phyloP scores from a whole-genome alignment of 2,888 invertebrate genomes.

The Lampropteryx suffumata region DNA sequence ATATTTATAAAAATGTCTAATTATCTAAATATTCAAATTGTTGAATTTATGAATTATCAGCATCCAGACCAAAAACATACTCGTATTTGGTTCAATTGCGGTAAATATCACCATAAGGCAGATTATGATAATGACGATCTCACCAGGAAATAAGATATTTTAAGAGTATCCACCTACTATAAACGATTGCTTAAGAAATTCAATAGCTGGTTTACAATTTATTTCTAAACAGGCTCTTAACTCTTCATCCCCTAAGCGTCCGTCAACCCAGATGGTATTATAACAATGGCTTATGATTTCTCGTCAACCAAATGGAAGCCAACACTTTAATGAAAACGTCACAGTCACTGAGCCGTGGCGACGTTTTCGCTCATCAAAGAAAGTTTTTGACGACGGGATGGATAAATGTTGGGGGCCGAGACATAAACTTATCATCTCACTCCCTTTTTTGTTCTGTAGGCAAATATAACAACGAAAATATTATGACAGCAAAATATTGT shows the following conservation, averaged over 20 bases:
- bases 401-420: conserved; percentile 9
- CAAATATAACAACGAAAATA: too few relatives aligned
- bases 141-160: too few relatives aligned
- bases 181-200: conserved; percentile 1
- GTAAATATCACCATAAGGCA: too few relatives aligned
- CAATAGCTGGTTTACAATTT: conserved; percentile 34
- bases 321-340: conserved; percentile 66
- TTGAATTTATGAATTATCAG: too few relatives aligned
- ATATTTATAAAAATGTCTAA: too few relatives aligned
- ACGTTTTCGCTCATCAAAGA: conserved; percentile 48
- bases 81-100: too few relatives aligned
- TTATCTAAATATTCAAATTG: too few relatives aligned
- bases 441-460: too few relatives aligned
- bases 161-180: too few relatives aligned
- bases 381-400: conserved; percentile 47
- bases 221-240: conserved; percentile 38
- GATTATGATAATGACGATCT: too few relatives aligned
- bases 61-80: too few relatives aligned
- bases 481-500: too few relatives aligned
- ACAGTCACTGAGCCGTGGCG: conserved; percentile 44
- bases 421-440: conserved; percentile 3
- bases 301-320: conserved; percentile 54
- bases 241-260: conserved; percentile 41
- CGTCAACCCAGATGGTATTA: conserved; percentile 46
- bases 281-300: conserved; percentile 55